phyloP scores from a whole-genome alignment of 2,888 invertebrate genomes.

The Steinernema carpocapsae region DNA sequence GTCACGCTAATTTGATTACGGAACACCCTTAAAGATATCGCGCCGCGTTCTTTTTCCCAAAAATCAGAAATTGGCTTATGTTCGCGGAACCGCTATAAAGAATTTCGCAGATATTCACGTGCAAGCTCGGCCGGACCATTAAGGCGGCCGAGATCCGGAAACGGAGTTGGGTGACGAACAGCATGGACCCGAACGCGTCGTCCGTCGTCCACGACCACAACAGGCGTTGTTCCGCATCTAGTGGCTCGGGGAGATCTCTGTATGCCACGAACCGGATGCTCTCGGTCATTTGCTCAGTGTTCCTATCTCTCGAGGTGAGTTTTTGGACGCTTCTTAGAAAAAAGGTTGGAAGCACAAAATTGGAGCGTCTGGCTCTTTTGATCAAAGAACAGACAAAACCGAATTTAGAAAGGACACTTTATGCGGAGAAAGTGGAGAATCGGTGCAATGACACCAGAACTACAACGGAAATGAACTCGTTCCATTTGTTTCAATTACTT shows the following conservation, averaged over 20 bases:
- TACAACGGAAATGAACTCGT: neutral
- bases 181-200: slow-evolving; percentile 20
- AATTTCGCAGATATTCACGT: slow-evolving; percentile 76
- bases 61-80: neutral
- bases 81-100: neutral
- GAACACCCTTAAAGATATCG: neutral
- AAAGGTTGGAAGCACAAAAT: no score
- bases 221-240: slow-evolving; percentile 30
- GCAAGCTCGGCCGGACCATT: slow-evolving; percentile 84
- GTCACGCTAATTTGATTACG: neutral
- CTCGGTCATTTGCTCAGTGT: slow-evolving; percentile 55
- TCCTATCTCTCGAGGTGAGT: slow-evolving; percentile 57
- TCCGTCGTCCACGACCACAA: slow-evolving; percentile 20
- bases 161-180: slow-evolving; percentile 48
- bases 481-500: slow-evolving; percentile 7
- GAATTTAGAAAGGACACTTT: no score
- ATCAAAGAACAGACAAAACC: no score
- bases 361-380: neutral
- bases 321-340: no score
- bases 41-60: neutral
- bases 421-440: no score
- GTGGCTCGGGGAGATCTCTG: slow-evolving; percentile 47
- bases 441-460: neutral
- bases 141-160: slow-evolving; percentile 79
- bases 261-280: slow-evolving; percentile 63